phyloP scores from a whole-genome alignment of 2,113 vertebrate genomes.

The Archilochus colubris region DNA sequence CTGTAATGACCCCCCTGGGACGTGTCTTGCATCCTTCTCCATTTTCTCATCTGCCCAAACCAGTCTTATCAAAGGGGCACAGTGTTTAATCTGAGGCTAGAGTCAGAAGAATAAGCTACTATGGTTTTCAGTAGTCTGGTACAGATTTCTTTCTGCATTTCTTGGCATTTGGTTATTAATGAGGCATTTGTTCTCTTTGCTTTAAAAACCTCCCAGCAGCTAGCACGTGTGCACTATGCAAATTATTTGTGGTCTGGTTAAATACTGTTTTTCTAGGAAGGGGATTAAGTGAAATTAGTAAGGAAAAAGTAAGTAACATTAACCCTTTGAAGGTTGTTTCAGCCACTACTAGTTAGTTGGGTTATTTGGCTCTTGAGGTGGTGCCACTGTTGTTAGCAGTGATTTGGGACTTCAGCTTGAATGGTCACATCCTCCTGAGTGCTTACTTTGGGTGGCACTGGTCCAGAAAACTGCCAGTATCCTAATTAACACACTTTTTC shows the following conservation, averaged over 20 bases:
- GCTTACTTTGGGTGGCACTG: constrained; percentile 31
- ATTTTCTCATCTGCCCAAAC: neutral
- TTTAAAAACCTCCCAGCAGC: constrained; percentile 41
- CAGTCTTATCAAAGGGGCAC: neutral
- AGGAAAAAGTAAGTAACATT: neutral
- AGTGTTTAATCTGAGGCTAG: neutral
- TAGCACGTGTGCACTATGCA: constrained; percentile 18
- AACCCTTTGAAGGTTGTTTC: constrained; percentile 31
- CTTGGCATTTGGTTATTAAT: constrained; percentile 56
- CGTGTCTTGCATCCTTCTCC: neutral
- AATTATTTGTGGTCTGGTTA: constrained; percentile 51
- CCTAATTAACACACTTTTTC: constrained; percentile 63
- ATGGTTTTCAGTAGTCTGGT: neutral
- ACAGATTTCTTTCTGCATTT: constrained; percentile 39
- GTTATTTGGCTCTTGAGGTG: neutral
- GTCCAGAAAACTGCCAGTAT: constrained; percentile 54
- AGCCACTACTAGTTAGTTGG: neutral
- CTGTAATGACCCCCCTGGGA: neutral
- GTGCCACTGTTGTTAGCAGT: rapidly evolving
- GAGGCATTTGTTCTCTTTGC: constrained; percentile 42
- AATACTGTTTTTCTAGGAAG: constrained; percentile 35
- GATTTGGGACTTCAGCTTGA: neutral
- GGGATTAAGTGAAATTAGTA: constrained; percentile 33
- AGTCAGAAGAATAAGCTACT: neutral
- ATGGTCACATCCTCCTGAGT: neutral